phyloP scores from a whole-genome alignment of 2,888 invertebrate species.

The Agapetus fuscipes region DNA sequence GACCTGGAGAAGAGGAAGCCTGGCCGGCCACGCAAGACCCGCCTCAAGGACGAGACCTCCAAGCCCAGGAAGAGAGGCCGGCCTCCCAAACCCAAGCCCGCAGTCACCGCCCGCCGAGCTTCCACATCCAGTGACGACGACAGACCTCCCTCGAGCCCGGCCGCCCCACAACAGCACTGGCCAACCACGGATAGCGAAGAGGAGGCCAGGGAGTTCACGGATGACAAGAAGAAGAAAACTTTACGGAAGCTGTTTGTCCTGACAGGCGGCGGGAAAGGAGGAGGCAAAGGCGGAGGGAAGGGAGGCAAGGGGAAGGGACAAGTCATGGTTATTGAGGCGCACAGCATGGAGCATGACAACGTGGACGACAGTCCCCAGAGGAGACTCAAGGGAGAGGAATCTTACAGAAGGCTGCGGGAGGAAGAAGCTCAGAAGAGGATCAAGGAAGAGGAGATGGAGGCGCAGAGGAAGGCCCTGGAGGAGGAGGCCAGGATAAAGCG shows the following conservation, averaged over 20 bases:
- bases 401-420: slow-evolving; percentile 2
- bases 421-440: slow-evolving; percentile 17
- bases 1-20: slow-evolving; percentile 36
- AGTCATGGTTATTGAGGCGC: slow-evolving; percentile 58
- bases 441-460: slow-evolving; percentile 32
- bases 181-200: slow-evolving; percentile 27
- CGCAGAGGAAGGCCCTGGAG: slow-evolving; percentile 18
- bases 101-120: slow-evolving; percentile 27
- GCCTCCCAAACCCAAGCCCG: slow-evolving; percentile 37
- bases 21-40: slow-evolving; percentile 26
- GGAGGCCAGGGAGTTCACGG: slow-evolving; percentile 33
- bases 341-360: slow-evolving; percentile 35
- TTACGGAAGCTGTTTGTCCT: slow-evolving; percentile 57
- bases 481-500: slow-evolving; percentile 11
- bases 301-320: slow-evolving; percentile 64
- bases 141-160: slow-evolving; percentile 23
- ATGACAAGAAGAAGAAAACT: slow-evolving; percentile 63
- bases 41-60: slow-evolving; percentile 30
- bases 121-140: slow-evolving; percentile 24
- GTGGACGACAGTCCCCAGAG: slow-evolving; percentile 24
- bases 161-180: slow-evolving; percentile 19
- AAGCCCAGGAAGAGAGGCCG: slow-evolving; percentile 29
- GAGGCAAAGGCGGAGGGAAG: slow-evolving; percentile 57
- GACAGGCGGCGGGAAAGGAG: slow-evolving; percentile 58
- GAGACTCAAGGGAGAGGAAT: slow-evolving; percentile 14